Evolutionary conservation across 2,888 invertebrate genomes (phyloP).

Genomic region (Spodoptera picta): DNA sequence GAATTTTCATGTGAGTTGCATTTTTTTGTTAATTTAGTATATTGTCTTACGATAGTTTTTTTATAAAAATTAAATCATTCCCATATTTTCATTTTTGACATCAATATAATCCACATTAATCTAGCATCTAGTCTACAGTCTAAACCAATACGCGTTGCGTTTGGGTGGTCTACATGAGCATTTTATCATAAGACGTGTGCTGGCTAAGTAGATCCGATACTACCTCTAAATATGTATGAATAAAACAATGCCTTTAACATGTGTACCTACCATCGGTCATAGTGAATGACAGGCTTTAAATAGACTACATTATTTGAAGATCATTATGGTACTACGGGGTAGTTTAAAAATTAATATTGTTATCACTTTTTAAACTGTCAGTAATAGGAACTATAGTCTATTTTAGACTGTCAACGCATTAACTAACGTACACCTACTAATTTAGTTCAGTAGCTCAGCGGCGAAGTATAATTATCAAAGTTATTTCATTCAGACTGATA

Average conservation of each 20-base stretch:
- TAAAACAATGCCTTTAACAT: slow-evolving; percentile 39
- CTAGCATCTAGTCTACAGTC: slow-evolving; percentile 32
- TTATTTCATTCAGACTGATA: too few species aligned
- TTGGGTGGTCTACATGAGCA: slow-evolving; percentile 85
- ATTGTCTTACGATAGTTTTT: too few species aligned
- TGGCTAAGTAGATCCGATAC: slow-evolving; percentile 56
- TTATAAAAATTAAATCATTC: too few species aligned
- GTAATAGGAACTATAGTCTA: too few species aligned
- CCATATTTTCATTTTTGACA: too few species aligned
- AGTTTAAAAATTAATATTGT: slow-evolving; percentile 1
- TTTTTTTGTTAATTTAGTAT: too few species aligned
- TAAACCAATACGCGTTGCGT: slow-evolving; percentile 62
- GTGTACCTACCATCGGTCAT: slow-evolving; percentile 45
- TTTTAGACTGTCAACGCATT: too few species aligned
- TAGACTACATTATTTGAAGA: slow-evolving; percentile 24
- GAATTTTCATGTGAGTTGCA: too few species aligned
- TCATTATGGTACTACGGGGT: not conserved
- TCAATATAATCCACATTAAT: slow-evolving; percentile 57
- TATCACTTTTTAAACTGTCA: too few species aligned
- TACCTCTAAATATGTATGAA: slow-evolving; percentile 33
- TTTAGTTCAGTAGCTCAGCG: too few species aligned
- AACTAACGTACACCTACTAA: too few species aligned
- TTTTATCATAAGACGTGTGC: slow-evolving; percentile 74
- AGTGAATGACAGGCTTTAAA: slow-evolving; percentile 35
- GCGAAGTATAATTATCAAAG: too few species aligned